Conservation (phyloP, 2,797 vertebrate genomes). For the Gallinago solitaria region DNA sequence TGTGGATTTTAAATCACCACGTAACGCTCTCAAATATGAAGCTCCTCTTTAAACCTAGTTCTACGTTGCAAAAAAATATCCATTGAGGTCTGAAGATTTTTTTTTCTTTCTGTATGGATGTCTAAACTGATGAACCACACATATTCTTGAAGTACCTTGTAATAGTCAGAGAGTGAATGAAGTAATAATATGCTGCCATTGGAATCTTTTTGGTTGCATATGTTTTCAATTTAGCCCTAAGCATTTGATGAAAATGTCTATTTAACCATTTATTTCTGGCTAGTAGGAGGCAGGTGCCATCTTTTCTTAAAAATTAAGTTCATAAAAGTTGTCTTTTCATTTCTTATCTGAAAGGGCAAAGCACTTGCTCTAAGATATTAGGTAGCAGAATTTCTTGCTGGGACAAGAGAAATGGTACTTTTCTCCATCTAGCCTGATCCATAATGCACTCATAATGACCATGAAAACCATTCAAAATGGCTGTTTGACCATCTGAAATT, state of each 20-base stretch:
- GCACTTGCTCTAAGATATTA: background rate
- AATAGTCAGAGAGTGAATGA: background rate
- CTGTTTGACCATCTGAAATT: background rate
- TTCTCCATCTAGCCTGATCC: background rate
- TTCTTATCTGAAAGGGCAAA: background rate
- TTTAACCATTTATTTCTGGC: background rate
- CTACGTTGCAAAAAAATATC: background rate
- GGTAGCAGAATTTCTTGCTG: background rate
- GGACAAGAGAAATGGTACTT: background rate
- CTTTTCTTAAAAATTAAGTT: background rate
- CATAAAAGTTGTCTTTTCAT: background rate
- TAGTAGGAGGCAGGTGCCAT: background rate
- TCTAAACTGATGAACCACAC: background rate
- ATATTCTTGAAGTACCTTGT: background rate
- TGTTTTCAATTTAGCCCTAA: background rate
- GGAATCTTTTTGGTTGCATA: background rate
- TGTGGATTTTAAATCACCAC: background rate
- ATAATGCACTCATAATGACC: background rate
- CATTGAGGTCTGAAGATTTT: background rate
- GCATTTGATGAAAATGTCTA: background rate
- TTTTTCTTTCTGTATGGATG: background rate
- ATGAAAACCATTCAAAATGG: background rate
- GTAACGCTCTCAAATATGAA: background rate
- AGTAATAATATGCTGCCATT: background rate
- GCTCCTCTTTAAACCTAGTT: background rate